These are phyloP conservation scores for Dryobates pubescens DNA, from an alignment of 2,797 vertebrate genomes.

Conservation along the genomic window DNA sequence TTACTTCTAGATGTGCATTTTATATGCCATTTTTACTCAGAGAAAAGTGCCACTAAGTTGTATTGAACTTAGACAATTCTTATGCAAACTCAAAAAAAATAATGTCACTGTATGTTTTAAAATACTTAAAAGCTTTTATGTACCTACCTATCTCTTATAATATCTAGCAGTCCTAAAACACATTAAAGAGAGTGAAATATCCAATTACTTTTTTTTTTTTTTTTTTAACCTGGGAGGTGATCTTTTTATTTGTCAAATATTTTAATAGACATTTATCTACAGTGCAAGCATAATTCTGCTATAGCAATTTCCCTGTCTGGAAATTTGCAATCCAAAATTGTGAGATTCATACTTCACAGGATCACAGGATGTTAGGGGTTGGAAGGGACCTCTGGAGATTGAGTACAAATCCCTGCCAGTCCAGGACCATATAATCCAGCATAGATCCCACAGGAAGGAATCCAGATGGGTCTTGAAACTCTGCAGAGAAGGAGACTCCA, in stretches of 20 bases:
- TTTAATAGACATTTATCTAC: neutral
- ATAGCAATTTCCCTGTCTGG: neutral
- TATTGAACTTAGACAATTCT: neutral
- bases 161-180: neutral
- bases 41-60: neutral
- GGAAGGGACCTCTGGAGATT: no score
- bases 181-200: neutral
- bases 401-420: no score
- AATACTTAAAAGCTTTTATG: neutral
- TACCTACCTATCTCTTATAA: neutral
- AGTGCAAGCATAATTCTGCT: constrained; percentile 2
- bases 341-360: no score
- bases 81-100: neutral
- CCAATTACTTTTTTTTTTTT: neutral
- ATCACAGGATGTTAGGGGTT: no score
- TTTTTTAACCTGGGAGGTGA: neutral
- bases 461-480: no score
- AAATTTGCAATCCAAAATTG: neutral
- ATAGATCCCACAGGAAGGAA: no score
- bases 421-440: no score
- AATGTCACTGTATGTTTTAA: neutral
- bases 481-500: no score
- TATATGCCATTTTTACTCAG: neutral
- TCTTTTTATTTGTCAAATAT: constrained; percentile 13
- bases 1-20: neutral